Percentiles rank a stretch among this genome's conserved stretches.
These are phyloP conservation scores for Cosmia trapezina DNA, from an alignment of 2,888 invertebrate genomes.

Conservation along the genomic window DNA sequence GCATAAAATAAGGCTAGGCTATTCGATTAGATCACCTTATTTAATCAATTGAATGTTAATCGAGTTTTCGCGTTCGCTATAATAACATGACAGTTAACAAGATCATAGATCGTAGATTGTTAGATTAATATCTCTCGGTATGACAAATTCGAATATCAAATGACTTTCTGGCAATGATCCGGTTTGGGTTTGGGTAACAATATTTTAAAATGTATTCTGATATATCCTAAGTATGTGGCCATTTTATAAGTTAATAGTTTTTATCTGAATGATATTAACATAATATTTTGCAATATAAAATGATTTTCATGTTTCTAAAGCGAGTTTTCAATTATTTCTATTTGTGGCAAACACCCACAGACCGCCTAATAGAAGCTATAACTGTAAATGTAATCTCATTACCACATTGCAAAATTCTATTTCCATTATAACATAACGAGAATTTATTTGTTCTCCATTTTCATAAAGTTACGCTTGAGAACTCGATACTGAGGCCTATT, in stretches of 20 bases:
- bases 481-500: conserved; percentile 77
- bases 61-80: conserved; percentile 76
- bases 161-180: conserved; percentile 68
- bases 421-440: conserved; percentile 83
- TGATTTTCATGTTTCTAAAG: conserved; percentile 60
- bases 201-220: conserved; percentile 37
- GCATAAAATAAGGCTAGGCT: conserved; percentile 81
- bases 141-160: conserved; percentile 73
- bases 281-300: conserved; percentile 55
- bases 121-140: conserved; percentile 76
- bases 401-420: conserved; percentile 82
- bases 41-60: conserved; percentile 82
- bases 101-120: conserved; percentile 74
- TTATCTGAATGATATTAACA: conserved; percentile 55
- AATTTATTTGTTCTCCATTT: conserved; percentile 86
- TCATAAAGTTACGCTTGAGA: conserved; percentile 80
- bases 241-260: conserved; percentile 59
- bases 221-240: conserved; percentile 27
- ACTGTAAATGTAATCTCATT: conserved; percentile 83
- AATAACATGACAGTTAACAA: conserved; percentile 78
- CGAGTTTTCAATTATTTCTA: conserved; percentile 66
- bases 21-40: conserved; percentile 80
- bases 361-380: conserved; percentile 78
- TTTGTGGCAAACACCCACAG: conserved; percentile 76
- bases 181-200: conserved; percentile 63